Base-by-base conservation (phyloP, 1,140 invertebrate species). In the Drosophila bifasciata region DNA sequence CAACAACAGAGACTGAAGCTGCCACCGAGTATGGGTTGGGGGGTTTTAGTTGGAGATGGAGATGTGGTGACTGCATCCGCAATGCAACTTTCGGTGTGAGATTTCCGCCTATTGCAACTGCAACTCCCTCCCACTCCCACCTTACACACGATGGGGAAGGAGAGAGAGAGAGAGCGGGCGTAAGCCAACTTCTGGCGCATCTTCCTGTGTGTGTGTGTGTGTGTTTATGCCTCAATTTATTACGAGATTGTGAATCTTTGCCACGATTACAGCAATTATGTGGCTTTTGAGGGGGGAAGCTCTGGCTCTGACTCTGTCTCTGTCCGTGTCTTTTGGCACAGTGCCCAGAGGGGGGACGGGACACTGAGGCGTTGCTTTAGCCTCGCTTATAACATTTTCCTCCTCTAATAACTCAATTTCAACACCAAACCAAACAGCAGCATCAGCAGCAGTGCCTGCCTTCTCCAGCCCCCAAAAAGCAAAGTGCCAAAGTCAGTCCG, bases 61-160 rank as follows among this genome's bases (percentile, higher is more conserved):
- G 59, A 52, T 51, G 49, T 63, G 71, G 72, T 63, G 73, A 64
- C 79, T 85, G 77, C 81, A 85, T 85, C 81, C 81, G 83, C 81
- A 74, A 86, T 86, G 64, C 69, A 81, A 85, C 63, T 85, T 85
- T 73, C 66, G 67, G 75, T 84, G 66, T 72, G 71, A 84, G 75
- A 84, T 84, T 84, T 84, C 79, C 79, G 79, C 79, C 79, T 84
- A 67, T 78, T 67, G 79, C 79, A 76, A 76, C 79, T 81, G 73
- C 78, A 73, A 57, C 46, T 79, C 49, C 23, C 28, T 9, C 9
- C 32, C 32, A 0, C 28, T 0, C 8, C 3, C 32, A 9, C 28
- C 59, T 60, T 60, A 75, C 72, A 44, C 71, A 67, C 43, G 21
- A 63, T 17, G 16, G 8, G 50, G 46, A 16, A 7, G 8, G 23